These are phyloP conservation scores for Gymnocypris eckloni DNA, from an alignment of 2,797 vertebrate species.

Conservation along the genomic window DNA sequence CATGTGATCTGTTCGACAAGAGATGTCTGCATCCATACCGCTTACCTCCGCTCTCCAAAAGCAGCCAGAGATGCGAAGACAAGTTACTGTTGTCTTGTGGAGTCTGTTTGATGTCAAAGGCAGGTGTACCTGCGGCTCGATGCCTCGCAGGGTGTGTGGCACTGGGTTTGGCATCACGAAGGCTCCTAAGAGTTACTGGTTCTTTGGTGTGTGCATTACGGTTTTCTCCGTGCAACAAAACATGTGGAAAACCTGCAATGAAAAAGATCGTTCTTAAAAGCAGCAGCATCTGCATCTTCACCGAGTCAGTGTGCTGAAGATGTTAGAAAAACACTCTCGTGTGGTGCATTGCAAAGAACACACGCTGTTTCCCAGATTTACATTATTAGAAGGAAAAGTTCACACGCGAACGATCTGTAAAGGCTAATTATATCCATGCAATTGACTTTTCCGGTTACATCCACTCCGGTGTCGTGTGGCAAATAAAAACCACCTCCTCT, in stretches of 20 bases:
- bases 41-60: conserved; percentile 60
- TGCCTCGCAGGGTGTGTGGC: conserved; percentile 61
- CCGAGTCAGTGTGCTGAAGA: conserved; percentile 54
- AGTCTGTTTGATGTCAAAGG: conserved; percentile 17
- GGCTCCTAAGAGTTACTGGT: conserved; percentile 59
- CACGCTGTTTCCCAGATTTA: neutral
- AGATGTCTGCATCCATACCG: conserved; percentile 66
- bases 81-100: conserved; percentile 62
- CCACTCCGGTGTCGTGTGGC: neutral
- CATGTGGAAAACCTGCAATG: conserved; percentile 66
- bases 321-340: conserved; percentile 31
- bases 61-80: conserved; percentile 63
- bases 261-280: conserved; percentile 70
- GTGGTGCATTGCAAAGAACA: conserved; percentile 25
- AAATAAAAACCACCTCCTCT: neutral
- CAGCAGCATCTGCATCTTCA: conserved; percentile 77
- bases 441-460: conserved; percentile 16
- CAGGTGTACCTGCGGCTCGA: conserved; percentile 77
- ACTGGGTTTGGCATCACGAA: conserved; percentile 65
- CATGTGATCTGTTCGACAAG: conserved; percentile 65
- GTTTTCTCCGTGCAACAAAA: conserved; percentile 65
- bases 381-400: conserved; percentile 40
- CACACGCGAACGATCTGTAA: neutral
- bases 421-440: neutral
- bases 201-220: conserved; percentile 66